Base-by-base conservation (phyloP, 1,140 invertebrate species). In the Ostrea denselamellosa region DNA sequence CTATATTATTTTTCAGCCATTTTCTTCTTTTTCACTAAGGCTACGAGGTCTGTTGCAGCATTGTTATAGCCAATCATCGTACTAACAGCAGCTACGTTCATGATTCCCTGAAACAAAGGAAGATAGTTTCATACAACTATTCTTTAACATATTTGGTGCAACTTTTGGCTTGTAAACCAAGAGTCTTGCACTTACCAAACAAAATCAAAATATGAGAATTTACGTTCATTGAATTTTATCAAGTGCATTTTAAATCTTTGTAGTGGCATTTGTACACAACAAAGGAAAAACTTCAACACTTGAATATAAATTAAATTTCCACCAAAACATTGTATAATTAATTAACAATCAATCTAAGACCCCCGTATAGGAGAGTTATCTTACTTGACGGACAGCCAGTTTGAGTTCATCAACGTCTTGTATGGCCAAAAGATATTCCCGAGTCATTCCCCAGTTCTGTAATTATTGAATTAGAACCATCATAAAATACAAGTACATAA, bases 1-100 rank as follows among this genome's bases (percentile, higher is more conserved):
- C 9, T 2, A 53, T 53, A 19, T 22, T 54, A 85, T 68, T 85
- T 85, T 62, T 58, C 58, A 17, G 22, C 14, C 34, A 52, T 52
- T 71, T 89, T 89, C 88, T 89, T 89, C 22, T 89, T 89, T 54
- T 86, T 89, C 12, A 89, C 85, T 34, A 86, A 19, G 68, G 83
- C 85, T 14, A 89, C 81, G 4, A 91, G 82, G 22, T 93, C 92
- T 68, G 91, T 92, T 17, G 93, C 93, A 8, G 77, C 71, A 68
- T 93, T 93, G 19, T 89, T 88, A 83, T 90, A 81, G 12, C 91
- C 90, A 85, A 93, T 90, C 86, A 90, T 90, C 8, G 88, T 54
- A 71, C 93, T 91, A 0, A 93, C 84, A 51, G 92, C 91, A 86
- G 93, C 93, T 19, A 93, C 87, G 85, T 91, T 91, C 65, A 89